Percentiles rank a stretch among this genome's conserved stretches.
These are phyloP conservation scores for Toxotes jaculatrix DNA, from an alignment of 2,113 vertebrate genomes.

Conservation along the genomic window DNA sequence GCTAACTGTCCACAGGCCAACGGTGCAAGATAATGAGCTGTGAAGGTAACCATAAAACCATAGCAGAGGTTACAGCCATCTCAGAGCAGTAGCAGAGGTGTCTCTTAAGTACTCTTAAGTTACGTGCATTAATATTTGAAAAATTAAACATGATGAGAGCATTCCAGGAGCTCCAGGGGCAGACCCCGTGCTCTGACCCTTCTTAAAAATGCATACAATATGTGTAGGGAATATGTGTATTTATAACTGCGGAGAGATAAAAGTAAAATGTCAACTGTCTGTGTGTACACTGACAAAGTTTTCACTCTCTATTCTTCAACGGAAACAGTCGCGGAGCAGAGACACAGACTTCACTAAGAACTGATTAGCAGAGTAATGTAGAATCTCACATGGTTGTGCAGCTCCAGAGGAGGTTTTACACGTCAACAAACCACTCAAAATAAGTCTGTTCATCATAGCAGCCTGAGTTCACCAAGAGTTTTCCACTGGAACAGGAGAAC, in stretches of 20 bases:
- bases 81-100: not conserved
- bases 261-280: slow-evolving; percentile 1
- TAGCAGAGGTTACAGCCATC: not conserved
- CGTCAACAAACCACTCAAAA: slow-evolving; percentile 10
- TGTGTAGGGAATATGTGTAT: not conserved
- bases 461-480: not conserved
- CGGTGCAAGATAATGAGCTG: slow-evolving; percentile 29
- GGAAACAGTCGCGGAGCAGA: not conserved
- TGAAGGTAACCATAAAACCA: slow-evolving; percentile 16
- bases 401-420: slow-evolving; percentile 1
- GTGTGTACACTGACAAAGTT: not conserved
- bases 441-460: not conserved
- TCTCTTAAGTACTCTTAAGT: slow-evolving; percentile 10
- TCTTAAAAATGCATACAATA: slow-evolving; percentile 4
- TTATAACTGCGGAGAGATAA: not conserved
- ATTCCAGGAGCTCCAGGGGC: not conserved
- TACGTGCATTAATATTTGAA: slow-evolving; percentile 47
- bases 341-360: slow-evolving; percentile 1
- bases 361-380: slow-evolving; percentile 29
- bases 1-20: slow-evolving; percentile 6
- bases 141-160: slow-evolving; percentile 13
- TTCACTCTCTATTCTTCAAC: not conserved
- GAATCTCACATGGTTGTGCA: slow-evolving; percentile 22
- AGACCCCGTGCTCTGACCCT: not conserved
- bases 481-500: not conserved